phyloP scores from a whole-genome alignment of 2,113 vertebrate species.

The Prunella fulvescens region DNA sequence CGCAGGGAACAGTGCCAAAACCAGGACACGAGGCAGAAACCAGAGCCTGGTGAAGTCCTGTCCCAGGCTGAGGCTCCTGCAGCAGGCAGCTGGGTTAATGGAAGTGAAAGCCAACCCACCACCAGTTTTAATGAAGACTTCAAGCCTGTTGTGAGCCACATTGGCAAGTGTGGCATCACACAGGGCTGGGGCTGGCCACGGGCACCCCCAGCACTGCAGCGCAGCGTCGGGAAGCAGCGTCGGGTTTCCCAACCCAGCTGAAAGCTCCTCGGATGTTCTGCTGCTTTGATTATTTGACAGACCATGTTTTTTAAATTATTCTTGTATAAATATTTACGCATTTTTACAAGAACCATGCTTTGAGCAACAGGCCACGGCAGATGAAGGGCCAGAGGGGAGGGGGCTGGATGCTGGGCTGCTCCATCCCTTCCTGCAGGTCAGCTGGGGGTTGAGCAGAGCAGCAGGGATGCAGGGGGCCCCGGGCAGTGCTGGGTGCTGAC shows the following conservation, averaged over 20 bases:
- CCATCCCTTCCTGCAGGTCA: neutral
- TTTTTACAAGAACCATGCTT: conserved; percentile 69
- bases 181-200: neutral
- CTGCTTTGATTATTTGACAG: conserved; percentile 63
- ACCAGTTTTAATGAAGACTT: neutral
- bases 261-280: conserved; percentile 35
- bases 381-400: conserved; percentile 10
- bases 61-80: neutral
- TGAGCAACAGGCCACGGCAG: conserved; percentile 24
- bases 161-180: fast-evolving
- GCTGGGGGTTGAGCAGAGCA: neutral
- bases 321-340: conserved; percentile 66
- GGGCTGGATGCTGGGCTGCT: neutral
- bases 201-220: neutral
- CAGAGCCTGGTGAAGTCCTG: neutral
- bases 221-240: neutral
- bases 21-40: neutral
- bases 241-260: conserved; percentile 24
- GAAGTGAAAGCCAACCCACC: neutral
- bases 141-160: neutral
- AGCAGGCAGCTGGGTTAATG: neutral
- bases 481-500: neutral
- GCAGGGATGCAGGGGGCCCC: neutral
- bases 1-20: neutral
- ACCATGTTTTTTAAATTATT: conserved; percentile 65